Evolutionary conservation across 1,140 invertebrate genomes (phyloP).

Genomic region (Aphidius gifuensis): DNA sequence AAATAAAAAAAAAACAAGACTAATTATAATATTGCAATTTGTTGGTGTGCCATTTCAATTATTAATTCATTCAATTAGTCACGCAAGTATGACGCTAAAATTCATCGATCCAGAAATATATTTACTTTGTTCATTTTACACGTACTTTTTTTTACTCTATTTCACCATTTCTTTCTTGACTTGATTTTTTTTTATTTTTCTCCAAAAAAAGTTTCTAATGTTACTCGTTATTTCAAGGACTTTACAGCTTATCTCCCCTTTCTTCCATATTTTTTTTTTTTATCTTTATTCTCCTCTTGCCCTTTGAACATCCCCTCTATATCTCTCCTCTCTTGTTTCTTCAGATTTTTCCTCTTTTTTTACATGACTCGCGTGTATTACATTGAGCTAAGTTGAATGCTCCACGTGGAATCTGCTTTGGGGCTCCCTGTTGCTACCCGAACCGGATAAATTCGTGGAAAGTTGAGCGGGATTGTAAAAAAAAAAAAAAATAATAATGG

Average conservation of each 20-base stretch:
- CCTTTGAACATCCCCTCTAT: too few species aligned
- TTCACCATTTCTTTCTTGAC: not conserved
- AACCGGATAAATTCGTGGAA: slow-evolving; percentile 21
- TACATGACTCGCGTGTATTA: too few species aligned
- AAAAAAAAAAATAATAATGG: too few species aligned
- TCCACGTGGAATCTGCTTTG: slow-evolving; percentile 15
- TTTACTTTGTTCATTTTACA: not conserved
- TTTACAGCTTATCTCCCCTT: too few species aligned
- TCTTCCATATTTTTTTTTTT: too few species aligned
- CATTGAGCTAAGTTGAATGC: not conserved
- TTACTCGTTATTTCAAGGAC: too few species aligned
- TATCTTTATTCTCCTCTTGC: too few species aligned
- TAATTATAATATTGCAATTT: not conserved
- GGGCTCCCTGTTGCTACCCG: slow-evolving; percentile 20
- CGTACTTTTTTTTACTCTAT: not conserved
- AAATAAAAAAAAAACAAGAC: too few species aligned
- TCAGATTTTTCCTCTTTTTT: too few species aligned
- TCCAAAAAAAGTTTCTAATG: too few species aligned
- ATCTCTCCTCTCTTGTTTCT: too few species aligned
- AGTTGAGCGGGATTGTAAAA: slow-evolving; percentile 13
- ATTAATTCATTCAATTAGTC: slow-evolving; percentile 21
- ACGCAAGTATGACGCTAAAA: not conserved
- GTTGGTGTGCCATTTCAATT: not conserved
- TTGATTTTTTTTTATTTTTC: too few species aligned
- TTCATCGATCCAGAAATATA: not conserved